Base-by-base conservation (phyloP, 1,140 invertebrate genomes). In the Teleopsis dalmanni region DNA sequence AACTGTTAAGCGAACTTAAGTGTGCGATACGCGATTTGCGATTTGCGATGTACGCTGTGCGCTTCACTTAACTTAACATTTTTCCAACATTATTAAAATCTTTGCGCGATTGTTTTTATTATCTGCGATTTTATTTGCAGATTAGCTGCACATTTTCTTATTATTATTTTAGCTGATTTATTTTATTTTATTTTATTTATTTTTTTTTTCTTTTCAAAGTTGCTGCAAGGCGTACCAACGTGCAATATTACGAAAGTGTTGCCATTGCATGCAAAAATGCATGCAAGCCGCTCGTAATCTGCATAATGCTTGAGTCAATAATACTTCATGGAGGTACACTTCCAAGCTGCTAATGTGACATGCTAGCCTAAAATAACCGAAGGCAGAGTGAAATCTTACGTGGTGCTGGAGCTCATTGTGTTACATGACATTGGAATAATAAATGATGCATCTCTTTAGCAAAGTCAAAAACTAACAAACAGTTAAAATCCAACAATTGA, bases 321-420 rank as follows among this genome's bases (percentile, higher is more conserved):
- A n/a, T n/a, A n/a, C n/a, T n/a, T n/a, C n/a, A n/a, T 27, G 21
- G 9, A 27, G 21, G 26, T 43, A 34, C 33, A 26, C 48, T 44
- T 42, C 44, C 44, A 44, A 50, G 48, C 22, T 42, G 48, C 22
- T 50, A 50, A 50, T 50, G 48, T 43, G 48, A 50, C 48, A 45
- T 50, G 48, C 48, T n/a, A n/a, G n/a, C n/a, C n/a, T n/a, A n/a
- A n/a, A n/a, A n/a, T n/a, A n/a, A n/a, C n/a, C n/a, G n/a, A n/a
- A n/a, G n/a, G n/a, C n/a, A n/a, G n/a, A n/a, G n/a, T n/a, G n/a
- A n/a, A n/a, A n/a, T n/a, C n/a, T n/a, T n/a, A n/a, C n/a, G n/a
- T n/a, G n/a, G n/a, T n/a, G n/a, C n/a, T n/a, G n/a, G n/a, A n/a
- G n/a, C n/a, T n/a, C n/a, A n/a, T n/a, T n/a, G n/a, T n/a, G n/a